A percentile compares a stretch with the other conserved stretches of the same genome.
Conservation (phyloP, 2,797 vertebrate genomes). For the Pitangus sulphuratus region DNA sequence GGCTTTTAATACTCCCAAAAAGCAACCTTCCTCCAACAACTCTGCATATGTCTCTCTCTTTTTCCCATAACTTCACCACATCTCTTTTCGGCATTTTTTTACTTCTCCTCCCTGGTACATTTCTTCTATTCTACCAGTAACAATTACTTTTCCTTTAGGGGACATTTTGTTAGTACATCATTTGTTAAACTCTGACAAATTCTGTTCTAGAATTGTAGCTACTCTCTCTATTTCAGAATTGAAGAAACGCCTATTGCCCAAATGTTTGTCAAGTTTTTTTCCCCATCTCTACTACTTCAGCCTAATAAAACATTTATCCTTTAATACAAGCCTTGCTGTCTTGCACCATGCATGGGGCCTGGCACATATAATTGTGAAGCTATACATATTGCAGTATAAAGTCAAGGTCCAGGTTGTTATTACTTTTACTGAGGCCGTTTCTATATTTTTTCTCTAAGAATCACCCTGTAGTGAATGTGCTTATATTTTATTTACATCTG, state of each 20-base stretch:
- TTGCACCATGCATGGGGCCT: not conserved
- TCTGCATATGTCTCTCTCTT: not conserved
- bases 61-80: not conserved
- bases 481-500: not conserved
- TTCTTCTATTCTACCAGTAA: not conserved
- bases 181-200: not conserved
- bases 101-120: not conserved
- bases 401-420: not conserved
- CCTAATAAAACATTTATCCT: not conserved
- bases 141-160: not conserved
- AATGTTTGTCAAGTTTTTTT: not conserved
- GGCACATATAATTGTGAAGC: not conserved
- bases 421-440: not conserved
- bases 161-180: not conserved
- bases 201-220: not conserved
- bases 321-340: not conserved
- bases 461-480: not conserved
- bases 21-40: not conserved
- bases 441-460: not conserved
- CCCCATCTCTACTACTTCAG: not conserved
- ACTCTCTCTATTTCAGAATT: not conserved
- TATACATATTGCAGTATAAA: not conserved
- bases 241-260: not conserved
- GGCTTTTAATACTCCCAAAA: not conserved
- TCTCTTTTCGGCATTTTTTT: not conserved